These are phyloP conservation scores for Lordiphosa andalusiaca DNA, from an alignment of 2,888 invertebrate genomes.

Conservation along the genomic window DNA sequence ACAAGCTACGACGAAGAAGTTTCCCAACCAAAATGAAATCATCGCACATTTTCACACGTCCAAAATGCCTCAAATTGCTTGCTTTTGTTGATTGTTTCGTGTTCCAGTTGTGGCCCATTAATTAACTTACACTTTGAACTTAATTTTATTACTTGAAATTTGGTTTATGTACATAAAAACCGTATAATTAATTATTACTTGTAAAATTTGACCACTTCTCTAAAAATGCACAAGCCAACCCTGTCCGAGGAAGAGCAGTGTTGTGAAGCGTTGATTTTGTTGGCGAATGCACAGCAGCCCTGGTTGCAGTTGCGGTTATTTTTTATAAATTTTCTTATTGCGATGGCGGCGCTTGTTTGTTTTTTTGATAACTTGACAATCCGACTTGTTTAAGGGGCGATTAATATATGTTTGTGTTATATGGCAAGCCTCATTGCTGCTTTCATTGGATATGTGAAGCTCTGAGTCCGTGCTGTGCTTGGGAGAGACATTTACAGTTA, in stretches of 20 bases:
- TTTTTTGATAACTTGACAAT: slow-evolving; percentile 29
- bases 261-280: background rate
- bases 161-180: slow-evolving; percentile 69
- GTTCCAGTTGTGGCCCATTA: background rate
- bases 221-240: slow-evolving; percentile 61
- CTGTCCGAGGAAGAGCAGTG: slow-evolving; percentile 31
- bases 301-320: slow-evolving; percentile 32
- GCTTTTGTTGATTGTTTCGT: slow-evolving; percentile 3
- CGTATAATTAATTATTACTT: slow-evolving; percentile 55
- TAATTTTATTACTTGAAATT: slow-evolving; percentile 54
- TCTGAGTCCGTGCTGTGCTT: slow-evolving; percentile 43
- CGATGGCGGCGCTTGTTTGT: slow-evolving; percentile 36
- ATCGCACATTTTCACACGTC: slow-evolving; percentile 61
- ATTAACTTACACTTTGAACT: slow-evolving; percentile 61
- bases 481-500: slow-evolving; percentile 39
- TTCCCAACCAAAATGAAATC: slow-evolving; percentile 77
- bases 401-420: slow-evolving; percentile 34
- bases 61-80: slow-evolving; percentile 5
- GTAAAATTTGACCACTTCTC: slow-evolving; percentile 69
- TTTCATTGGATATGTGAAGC: slow-evolving; percentile 55
- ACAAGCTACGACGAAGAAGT: slow-evolving; percentile 63
- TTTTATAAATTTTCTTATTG: slow-evolving; percentile 19
- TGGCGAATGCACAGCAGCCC: background rate
- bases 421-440: slow-evolving; percentile 37
- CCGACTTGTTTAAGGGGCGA: slow-evolving; percentile 34